Conservation (phyloP, 1,140 invertebrate species). For the Hesperophylax magnus region DNA sequence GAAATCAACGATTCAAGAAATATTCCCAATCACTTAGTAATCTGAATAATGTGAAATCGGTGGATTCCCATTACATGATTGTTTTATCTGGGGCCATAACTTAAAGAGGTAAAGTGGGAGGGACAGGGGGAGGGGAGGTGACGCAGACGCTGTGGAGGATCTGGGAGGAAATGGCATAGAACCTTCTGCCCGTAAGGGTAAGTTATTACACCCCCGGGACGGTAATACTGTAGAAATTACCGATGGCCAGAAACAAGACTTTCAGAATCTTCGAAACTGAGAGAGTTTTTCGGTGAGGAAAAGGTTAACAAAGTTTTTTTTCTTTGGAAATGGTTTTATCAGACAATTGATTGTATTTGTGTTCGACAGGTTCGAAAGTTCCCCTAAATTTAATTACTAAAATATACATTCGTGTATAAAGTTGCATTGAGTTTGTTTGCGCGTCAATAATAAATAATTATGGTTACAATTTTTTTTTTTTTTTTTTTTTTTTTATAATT, state of each 20-base stretch:
- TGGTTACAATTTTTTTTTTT: too few species aligned
- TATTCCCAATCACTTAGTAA: slow-evolving; percentile 3
- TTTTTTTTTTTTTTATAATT: too few species aligned
- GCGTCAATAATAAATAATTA: too few species aligned
- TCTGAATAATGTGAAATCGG: slow-evolving; percentile 11
- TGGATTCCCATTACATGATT: slow-evolving; percentile 27
- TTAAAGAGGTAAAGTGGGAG: slow-evolving; percentile 10
- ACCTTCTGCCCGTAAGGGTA: slow-evolving; percentile 25
- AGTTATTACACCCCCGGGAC: slow-evolving; percentile 16
- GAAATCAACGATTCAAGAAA: too few species aligned
- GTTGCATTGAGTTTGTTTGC: too few species aligned
- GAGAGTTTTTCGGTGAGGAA: not conserved
- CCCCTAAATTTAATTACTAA: too few species aligned
- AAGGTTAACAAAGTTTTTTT: slow-evolving; percentile 4
- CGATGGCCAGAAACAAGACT: slow-evolving; percentile 10
- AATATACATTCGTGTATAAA: too few species aligned
- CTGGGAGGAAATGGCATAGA: not conserved
- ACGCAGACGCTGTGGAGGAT: not conserved
- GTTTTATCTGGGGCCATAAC: slow-evolving; percentile 24
- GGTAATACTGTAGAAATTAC: slow-evolving; percentile 21
- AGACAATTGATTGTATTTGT: too few species aligned
- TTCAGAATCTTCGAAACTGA: not conserved
- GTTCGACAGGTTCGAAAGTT: too few species aligned
- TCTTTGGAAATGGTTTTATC: not conserved
- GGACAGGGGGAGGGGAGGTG: not conserved